Percentiles rank a stretch among this genome's conserved stretches.
Evolutionary conservation across 2,888 invertebrate species (phyloP).

Genomic region (Temnothorax unifasciatus): DNA sequence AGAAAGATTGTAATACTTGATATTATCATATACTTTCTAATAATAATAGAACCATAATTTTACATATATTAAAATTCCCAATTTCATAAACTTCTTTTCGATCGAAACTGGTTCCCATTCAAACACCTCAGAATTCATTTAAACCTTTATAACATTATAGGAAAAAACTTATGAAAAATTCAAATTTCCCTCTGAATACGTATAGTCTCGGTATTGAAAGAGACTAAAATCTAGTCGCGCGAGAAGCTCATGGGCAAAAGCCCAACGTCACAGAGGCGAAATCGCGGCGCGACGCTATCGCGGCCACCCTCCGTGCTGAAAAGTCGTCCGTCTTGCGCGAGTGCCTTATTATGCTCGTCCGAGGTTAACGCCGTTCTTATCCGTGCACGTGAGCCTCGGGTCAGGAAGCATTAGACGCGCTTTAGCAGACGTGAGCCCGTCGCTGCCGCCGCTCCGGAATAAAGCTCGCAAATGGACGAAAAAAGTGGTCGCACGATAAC

Average conservation of each 20-base stretch:
- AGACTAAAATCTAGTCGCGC: conserved; percentile 8
- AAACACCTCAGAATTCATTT: background rate
- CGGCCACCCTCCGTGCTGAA: conserved; percentile 55
- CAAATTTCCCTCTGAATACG: conserved; percentile 30
- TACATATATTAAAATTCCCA: background rate
- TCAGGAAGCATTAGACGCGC: conserved; percentile 58
- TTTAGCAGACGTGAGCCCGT: conserved; percentile 41
- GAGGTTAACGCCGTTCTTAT: conserved; percentile 64
- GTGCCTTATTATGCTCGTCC: conserved; percentile 66
- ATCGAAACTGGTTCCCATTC: background rate
- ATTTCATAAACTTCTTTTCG: conserved; percentile 1
- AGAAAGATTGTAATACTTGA: background rate
- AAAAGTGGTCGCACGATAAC: conserved; percentile 72
- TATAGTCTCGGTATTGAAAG: conserved; percentile 26
- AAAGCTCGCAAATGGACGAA: conserved; percentile 76
- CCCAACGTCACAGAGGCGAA: conserved; percentile 4
- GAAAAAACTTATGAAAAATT: conserved; percentile 39
- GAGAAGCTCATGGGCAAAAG: conserved; percentile 36
- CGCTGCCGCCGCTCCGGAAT: conserved; percentile 46
- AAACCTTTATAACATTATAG: background rate
- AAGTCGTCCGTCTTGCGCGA: conserved; percentile 64
- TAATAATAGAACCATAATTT: background rate
- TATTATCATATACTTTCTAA: background rate
- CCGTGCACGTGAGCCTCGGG: conserved; percentile 56
- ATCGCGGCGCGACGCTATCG: conserved; percentile 32